Evolutionary conservation across 2,797 vertebrate genomes (phyloP).

Genomic region (Enteromius afrohamiltoni): DNA sequence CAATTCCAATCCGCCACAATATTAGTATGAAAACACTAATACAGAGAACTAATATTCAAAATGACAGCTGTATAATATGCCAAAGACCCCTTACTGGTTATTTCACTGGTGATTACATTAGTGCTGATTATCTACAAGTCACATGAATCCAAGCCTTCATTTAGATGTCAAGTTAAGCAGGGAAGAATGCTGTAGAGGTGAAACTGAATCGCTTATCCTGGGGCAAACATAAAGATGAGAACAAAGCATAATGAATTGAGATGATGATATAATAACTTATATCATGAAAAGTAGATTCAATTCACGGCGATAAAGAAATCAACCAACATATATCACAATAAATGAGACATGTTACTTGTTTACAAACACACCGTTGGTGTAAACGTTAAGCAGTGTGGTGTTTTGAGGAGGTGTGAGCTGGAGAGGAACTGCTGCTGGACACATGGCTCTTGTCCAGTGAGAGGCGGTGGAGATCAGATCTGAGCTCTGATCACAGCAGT

Average conservation of each 20-base stretch:
- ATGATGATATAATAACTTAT: background rate
- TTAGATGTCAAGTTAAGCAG: background rate
- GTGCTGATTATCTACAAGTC: background rate
- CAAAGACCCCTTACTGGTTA: background rate
- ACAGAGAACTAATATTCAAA: background rate
- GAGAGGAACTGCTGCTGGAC: conserved; percentile 17
- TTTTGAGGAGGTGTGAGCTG: conserved; percentile 53
- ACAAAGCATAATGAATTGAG: background rate
- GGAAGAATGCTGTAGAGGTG: background rate
- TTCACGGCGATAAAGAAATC: background rate
- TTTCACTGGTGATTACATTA: background rate
- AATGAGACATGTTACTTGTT: background rate
- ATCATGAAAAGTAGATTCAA: background rate
- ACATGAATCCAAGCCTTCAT: background rate
- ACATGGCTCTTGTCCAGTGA: conserved; percentile 76
- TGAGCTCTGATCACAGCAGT: conserved; percentile 78
- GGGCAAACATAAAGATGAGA: background rate
- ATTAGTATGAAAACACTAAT: background rate
- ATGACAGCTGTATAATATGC: background rate
- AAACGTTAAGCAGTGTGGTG: conserved; percentile 20
- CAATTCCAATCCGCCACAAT: background rate
- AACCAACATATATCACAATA: background rate
- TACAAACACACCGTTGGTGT: background rate
- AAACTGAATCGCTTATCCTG: background rate
- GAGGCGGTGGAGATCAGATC: conserved; percentile 80